Evolutionary conservation across 2,888 invertebrate genomes (phyloP).

Genomic region (Zygogramma bicolorata): DNA sequence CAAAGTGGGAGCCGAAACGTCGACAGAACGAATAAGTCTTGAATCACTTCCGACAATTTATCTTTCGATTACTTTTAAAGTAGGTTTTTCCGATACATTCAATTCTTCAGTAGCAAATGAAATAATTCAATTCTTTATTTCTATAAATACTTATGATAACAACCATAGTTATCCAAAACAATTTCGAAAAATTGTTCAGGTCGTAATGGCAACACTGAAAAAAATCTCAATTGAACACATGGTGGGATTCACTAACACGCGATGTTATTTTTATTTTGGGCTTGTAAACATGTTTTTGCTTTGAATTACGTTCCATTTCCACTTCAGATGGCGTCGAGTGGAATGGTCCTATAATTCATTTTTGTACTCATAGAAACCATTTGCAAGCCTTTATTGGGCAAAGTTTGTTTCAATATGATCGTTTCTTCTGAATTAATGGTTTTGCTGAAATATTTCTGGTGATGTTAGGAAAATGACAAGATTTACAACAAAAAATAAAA

Average conservation of each 20-base stretch:
- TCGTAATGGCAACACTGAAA: background rate
- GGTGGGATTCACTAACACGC: conserved; percentile 41
- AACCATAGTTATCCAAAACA: too few relatives aligned
- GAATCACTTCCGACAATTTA: too few relatives aligned
- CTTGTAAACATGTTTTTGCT: conserved; percentile 54
- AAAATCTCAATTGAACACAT: background rate
- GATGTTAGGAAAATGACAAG: too few relatives aligned
- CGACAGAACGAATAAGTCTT: too few relatives aligned
- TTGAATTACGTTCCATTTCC: conserved; percentile 32
- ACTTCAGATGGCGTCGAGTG: conserved; percentile 25
- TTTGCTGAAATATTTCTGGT: too few relatives aligned
- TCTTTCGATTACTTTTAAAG: too few relatives aligned
- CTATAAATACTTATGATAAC: too few relatives aligned
- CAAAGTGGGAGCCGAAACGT: too few relatives aligned
- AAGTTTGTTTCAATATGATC: background rate
- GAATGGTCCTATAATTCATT: background rate
- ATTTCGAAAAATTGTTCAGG: background rate
- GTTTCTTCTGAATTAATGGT: background rate
- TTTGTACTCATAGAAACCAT: background rate
- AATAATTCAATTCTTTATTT: too few relatives aligned
- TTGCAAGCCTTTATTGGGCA: background rate
- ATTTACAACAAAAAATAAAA: too few relatives aligned
- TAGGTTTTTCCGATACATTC: too few relatives aligned
- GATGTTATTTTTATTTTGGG: conserved; percentile 41
- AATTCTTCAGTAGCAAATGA: too few relatives aligned